Conservation (phyloP, 2,113 vertebrate genomes). For the Chlorocebus sabaeus region DNA sequence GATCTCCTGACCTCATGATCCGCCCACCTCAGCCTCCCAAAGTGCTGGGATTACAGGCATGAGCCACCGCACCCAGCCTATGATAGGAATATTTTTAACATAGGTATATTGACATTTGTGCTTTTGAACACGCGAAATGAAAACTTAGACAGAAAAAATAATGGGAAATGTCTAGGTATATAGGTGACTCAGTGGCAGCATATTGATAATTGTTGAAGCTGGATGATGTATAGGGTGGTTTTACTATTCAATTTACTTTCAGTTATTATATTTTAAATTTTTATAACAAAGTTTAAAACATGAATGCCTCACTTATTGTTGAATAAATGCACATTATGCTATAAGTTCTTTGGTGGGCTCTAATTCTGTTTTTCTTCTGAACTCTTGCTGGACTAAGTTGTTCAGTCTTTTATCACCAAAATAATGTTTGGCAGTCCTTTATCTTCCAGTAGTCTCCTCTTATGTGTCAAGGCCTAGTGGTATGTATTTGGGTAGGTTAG, state of each 20-base stretch:
- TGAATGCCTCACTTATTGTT: background rate
- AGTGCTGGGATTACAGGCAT: too few relatives aligned
- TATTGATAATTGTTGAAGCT: background rate
- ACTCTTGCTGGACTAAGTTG: background rate
- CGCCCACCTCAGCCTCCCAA: too few relatives aligned
- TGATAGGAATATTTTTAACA: background rate
- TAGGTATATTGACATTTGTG: background rate
- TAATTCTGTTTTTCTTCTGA: background rate
- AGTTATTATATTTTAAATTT: background rate
- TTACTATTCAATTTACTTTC: background rate
- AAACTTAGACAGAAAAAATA: background rate
- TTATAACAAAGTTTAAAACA: background rate
- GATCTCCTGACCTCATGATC: too few relatives aligned
- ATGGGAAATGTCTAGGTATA: background rate
- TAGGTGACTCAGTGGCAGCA: background rate
- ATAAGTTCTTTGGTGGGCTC: background rate
- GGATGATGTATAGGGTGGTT: background rate
- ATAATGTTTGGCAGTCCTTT: background rate
- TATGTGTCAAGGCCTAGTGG: conserved; percentile 44
- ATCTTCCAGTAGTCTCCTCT: background rate
- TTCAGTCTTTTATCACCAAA: background rate
- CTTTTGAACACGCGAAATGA: background rate
- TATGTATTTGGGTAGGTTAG: background rate
- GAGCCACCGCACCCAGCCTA: background rate
- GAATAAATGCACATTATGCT: background rate